Evolutionary conservation across 2,888 invertebrate genomes (phyloP).

Genomic region (Chrysomela aeneicollis): DNA sequence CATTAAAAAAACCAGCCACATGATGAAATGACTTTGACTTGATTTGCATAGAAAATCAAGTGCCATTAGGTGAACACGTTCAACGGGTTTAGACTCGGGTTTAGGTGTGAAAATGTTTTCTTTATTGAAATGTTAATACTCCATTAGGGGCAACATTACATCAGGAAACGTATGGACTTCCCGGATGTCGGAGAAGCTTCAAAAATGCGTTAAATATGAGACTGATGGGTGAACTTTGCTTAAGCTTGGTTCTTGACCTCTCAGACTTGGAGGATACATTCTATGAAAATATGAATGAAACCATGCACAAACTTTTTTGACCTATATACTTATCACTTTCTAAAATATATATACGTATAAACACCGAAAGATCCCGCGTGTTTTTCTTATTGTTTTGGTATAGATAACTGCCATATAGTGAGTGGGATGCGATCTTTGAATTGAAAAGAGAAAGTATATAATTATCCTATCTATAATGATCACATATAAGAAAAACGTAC

Average conservation of each 20-base stretch:
- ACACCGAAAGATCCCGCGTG: too few species aligned
- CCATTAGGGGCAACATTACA: not conserved
- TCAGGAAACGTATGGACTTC: not conserved
- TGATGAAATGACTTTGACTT: not conserved
- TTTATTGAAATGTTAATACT: not conserved
- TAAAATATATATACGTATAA: too few species aligned
- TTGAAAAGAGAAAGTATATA: constrained; percentile 2
- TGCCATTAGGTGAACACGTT: not conserved
- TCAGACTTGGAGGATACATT: not conserved
- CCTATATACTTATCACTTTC: constrained; percentile 10
- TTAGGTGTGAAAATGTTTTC: not conserved
- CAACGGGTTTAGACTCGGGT: not conserved
- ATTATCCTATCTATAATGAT: not conserved
- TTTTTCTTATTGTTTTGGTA: not conserved
- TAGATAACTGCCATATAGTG: not conserved
- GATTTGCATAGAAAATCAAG: constrained; percentile 16
- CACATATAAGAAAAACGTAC: not conserved
- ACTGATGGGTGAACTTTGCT: not conserved
- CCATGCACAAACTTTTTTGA: too few species aligned
- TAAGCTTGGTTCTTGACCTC: not conserved
- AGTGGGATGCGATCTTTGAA: not conserved
- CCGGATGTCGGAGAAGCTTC: not conserved
- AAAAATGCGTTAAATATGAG: not conserved
- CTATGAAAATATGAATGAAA: not conserved
- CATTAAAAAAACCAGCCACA: constrained; percentile 4